These are phyloP conservation scores for Thomomys bottae DNA, from an alignment of 2,113 vertebrate species.

Conservation along the genomic window DNA sequence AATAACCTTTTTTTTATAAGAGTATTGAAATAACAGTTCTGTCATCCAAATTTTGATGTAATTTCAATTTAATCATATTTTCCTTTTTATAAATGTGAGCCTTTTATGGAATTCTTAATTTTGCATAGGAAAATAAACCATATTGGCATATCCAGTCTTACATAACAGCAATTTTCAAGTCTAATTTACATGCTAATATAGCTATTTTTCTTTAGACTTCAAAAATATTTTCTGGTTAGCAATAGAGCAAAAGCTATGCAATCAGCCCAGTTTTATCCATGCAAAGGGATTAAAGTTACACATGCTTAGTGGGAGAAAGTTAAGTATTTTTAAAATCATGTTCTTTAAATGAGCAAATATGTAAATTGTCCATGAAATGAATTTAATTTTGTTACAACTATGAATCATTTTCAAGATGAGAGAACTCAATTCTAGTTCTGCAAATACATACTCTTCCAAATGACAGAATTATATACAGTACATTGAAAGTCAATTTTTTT, in stretches of 20 bases:
- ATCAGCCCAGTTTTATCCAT: not conserved
- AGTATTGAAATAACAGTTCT: not conserved
- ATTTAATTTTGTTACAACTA: conserved; percentile 48
- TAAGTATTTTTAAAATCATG: conserved; percentile 14
- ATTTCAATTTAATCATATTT: conserved; percentile 37
- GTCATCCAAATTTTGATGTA: not conserved
- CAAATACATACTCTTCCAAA: conserved; percentile 37
- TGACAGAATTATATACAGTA: conserved; percentile 41
- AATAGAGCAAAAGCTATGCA: not conserved
- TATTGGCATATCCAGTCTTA: not conserved
- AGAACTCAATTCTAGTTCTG: conserved; percentile 39
- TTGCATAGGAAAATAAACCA: not conserved
- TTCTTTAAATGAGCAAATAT: conserved; percentile 30
- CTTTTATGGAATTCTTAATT: not conserved
- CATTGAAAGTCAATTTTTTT: conserved; percentile 40
- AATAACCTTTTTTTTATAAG: conserved; percentile 24
- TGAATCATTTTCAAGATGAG: conserved; percentile 47
- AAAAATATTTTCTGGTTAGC: conserved; percentile 50
- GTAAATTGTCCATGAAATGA: conserved; percentile 44
- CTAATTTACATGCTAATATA: not conserved
- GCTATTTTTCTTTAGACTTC: conserved; percentile 29
- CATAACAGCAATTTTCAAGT: conserved; percentile 22
- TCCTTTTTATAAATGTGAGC: conserved; percentile 17
- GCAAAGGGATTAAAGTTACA: not conserved
- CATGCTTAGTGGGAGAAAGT: not conserved